Evolutionary conservation across 2,113 vertebrate genomes (phyloP).

Genomic region (Sapayoa aenigma): DNA sequence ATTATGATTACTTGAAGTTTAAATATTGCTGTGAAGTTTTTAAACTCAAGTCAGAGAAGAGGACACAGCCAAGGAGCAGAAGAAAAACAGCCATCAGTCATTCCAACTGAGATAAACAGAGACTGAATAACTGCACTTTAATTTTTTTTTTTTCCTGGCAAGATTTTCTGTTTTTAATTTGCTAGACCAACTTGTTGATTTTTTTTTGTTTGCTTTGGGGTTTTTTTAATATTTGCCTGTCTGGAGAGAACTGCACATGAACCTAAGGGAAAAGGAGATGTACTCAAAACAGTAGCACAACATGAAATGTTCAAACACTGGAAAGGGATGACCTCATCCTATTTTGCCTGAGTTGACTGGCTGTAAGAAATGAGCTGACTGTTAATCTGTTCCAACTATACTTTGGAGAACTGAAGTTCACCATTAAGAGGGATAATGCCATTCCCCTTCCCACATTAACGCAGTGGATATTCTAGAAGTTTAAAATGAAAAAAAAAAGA

Average conservation of each 20-base stretch:
- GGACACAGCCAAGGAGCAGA: slow-evolving; percentile 30
- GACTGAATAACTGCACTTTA: not conserved
- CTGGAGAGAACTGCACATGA: not conserved
- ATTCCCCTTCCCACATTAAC: not conserved
- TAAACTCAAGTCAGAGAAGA: slow-evolving; percentile 14
- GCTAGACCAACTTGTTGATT: not conserved
- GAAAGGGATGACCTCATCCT: not conserved
- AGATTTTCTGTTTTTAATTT: slow-evolving; percentile 32
- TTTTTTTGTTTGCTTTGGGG: not conserved
- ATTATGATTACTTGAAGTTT: not conserved
- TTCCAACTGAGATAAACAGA: slow-evolving; percentile 55
- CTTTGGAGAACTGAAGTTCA: not conserved
- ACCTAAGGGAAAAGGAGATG: not conserved
- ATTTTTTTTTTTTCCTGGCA: slow-evolving; percentile 7
- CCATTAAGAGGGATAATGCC: not conserved
- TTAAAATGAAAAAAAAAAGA: not conserved
- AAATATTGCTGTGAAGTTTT: slow-evolving; percentile 33
- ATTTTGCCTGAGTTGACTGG: not conserved
- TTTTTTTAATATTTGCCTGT: not conserved
- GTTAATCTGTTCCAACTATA: not conserved
- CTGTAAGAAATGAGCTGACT: not conserved
- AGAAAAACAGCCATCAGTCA: slow-evolving; percentile 53
- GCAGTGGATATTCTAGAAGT: not conserved
- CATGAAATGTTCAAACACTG: slow-evolving; percentile 42
- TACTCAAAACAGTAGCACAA: slow-evolving; percentile 41